Evolutionary conservation across 2,888 invertebrate genomes (phyloP).

Genomic region (Hemicrepidius hirtus): DNA sequence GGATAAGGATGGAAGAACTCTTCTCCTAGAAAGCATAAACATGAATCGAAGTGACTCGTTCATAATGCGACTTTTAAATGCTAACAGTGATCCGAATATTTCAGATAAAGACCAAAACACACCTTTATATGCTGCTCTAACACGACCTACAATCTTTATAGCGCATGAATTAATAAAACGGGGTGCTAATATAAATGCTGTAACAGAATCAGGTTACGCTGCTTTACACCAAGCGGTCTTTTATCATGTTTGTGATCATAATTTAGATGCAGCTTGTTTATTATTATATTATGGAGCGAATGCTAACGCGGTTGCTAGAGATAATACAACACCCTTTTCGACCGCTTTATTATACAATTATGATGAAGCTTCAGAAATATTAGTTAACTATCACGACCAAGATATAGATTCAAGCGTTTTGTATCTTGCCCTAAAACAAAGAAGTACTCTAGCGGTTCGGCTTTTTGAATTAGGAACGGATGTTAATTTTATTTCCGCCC

Average conservation of each 20-base stretch:
- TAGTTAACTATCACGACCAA: slow-evolving; percentile 58
- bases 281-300: slow-evolving; percentile 62
- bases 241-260: no score
- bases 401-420: not conserved
- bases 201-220: slow-evolving; percentile 57
- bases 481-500: no score
- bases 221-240: slow-evolving; percentile 60
- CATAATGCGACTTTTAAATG: not conserved
- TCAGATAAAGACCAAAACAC: slow-evolving; percentile 56
- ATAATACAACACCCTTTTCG: slow-evolving; percentile 59
- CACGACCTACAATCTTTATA: slow-evolving; percentile 52
- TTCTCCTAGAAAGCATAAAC: not conserved
- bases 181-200: slow-evolving; percentile 60
- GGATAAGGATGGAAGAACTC: not conserved
- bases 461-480: not conserved
- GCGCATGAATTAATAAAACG: slow-evolving; percentile 57
- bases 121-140: slow-evolving; percentile 58
- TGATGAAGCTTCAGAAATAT: slow-evolving; percentile 52
- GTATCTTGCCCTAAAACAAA: slow-evolving; percentile 1
- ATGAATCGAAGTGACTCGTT: not conserved
- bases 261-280: slow-evolving; percentile 60
- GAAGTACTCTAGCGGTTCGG: slow-evolving; percentile 16
- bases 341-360: slow-evolving; percentile 48
- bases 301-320: slow-evolving; percentile 41
- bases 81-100: slow-evolving; percentile 60